These are phyloP conservation scores for Amyelois transitella DNA, from an alignment of 1,140 invertebrate genomes.

Conservation along the genomic window DNA sequence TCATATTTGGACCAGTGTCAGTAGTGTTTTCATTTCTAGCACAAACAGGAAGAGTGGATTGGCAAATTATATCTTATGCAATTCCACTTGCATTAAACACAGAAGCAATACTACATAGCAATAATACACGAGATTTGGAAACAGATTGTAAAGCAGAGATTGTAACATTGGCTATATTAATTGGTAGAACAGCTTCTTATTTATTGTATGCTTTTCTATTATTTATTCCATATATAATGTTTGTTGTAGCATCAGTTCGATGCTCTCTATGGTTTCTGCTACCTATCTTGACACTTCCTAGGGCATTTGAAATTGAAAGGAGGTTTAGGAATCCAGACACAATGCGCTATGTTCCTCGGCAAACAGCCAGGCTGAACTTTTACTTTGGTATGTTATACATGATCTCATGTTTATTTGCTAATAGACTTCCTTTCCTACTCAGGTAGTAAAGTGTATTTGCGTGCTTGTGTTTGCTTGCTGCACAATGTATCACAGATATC, in stretches of 20 bases:
- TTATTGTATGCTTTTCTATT: conserved; percentile 92
- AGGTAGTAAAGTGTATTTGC: conserved; percentile 29
- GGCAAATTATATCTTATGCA: conserved; percentile 93
- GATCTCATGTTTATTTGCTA: conserved; percentile 81
- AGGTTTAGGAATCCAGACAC: conserved; percentile 86
- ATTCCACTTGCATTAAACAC: conserved; percentile 95
- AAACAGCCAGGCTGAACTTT: conserved; percentile 93
- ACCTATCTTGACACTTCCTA: conserved; percentile 89
- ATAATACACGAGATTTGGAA: conserved; percentile 93
- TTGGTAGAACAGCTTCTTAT: conserved; percentile 93
- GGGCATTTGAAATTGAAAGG: conserved; percentile 93
- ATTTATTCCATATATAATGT: conserved; percentile 93
- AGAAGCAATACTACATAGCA: conserved; percentile 95
- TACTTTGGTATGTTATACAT: conserved; percentile 93
- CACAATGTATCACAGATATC: conserved; percentile 4
- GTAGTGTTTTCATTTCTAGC: conserved; percentile 96
- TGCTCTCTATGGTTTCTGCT: conserved; percentile 91
- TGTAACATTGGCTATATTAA: conserved; percentile 94
- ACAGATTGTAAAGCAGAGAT: conserved; percentile 90
- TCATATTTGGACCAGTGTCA: conserved; percentile 95
- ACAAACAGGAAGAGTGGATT: conserved; percentile 90
- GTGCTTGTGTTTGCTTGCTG: too few species aligned
- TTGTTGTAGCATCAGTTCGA: conserved; percentile 88
- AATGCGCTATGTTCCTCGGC: conserved; percentile 87
- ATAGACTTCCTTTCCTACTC: conserved; percentile 74